Conservation (phyloP, 2,113 vertebrate genomes). For the Dinomys branickii region DNA sequence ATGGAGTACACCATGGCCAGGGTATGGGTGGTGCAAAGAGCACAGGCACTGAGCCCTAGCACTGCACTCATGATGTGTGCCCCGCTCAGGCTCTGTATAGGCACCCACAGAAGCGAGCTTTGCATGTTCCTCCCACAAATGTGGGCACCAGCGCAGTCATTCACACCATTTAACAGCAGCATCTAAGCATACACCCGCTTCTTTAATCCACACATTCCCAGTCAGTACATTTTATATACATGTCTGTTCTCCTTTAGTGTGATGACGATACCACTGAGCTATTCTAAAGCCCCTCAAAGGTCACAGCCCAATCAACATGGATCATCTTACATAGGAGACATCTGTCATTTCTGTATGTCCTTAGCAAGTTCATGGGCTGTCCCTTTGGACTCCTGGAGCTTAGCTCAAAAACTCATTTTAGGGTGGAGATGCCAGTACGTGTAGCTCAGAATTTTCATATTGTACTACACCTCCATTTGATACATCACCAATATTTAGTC, state of each 20-base stretch:
- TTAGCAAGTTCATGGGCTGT: neutral
- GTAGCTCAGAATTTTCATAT: neutral
- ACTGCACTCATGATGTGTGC: neutral
- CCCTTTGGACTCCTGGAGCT: neutral
- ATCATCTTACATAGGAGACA: neutral
- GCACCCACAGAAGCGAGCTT: neutral
- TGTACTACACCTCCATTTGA: neutral
- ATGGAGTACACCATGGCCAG: neutral
- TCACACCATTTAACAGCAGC: neutral
- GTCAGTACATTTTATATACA: neutral
- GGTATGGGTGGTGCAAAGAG: neutral
- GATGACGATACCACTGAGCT: neutral
- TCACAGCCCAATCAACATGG: neutral
- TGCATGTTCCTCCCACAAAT: neutral
- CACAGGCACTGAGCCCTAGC: neutral
- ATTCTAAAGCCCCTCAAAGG: neutral
- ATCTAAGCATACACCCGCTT: neutral
- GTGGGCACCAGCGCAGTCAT: neutral
- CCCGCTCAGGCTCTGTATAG: neutral
- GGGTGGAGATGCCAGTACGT: neutral
- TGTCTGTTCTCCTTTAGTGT: conserved; percentile 24
- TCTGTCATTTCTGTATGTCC: neutral
- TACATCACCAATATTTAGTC: neutral
- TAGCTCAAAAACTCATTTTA: conserved; percentile 17
- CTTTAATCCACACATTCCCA: neutral